Percentiles rank a stretch among this genome's conserved stretches.
Conservation (phyloP, 2,888 invertebrate species). For the Volucella inflata region DNA sequence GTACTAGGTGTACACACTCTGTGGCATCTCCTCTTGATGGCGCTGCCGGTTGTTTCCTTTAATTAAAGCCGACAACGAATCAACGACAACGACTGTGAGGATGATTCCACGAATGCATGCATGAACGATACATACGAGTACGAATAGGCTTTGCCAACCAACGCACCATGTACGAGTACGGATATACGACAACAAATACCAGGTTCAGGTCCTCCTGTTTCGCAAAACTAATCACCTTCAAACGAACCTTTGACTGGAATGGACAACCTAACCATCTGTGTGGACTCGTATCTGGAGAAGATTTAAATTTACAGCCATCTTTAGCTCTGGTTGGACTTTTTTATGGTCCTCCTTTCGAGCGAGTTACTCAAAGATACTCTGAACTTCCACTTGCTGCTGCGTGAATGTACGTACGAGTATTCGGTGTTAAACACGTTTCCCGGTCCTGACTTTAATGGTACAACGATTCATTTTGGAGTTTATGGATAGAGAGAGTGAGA, state of each 20-base stretch:
- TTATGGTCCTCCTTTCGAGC: conserved; percentile 56
- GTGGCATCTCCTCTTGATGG: conserved; percentile 4
- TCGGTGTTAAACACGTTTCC: conserved; percentile 14
- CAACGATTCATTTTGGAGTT: conserved; percentile 17
- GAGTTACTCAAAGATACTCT: not conserved
- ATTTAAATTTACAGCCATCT: conserved; percentile 76
- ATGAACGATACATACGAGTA: conserved; percentile 26
- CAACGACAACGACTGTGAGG: conserved; percentile 51
- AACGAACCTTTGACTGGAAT: conserved; percentile 28
- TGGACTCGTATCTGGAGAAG: conserved; percentile 39
- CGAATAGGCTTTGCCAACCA: conserved; percentile 1
- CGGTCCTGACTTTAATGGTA: conserved; percentile 2
- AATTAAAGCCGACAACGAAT: conserved; percentile 69
- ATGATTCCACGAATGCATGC: conserved; percentile 56
- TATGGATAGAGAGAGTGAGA: not conserved
- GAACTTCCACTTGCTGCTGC: conserved; percentile 13
- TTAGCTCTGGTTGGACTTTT: conserved; percentile 62
- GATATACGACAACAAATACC: conserved; percentile 3
- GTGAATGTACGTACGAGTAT: not conserved
- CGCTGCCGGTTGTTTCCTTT: conserved; percentile 46
- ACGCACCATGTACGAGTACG: conserved; percentile 18
- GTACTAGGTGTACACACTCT: not conserved
- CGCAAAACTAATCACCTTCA: conserved; percentile 45
- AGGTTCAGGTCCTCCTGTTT: conserved; percentile 38
- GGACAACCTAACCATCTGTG: conserved; percentile 33